Evolutionary conservation across 2,888 invertebrate species (phyloP).

Genomic region (Macrophya alboannulata): DNA sequence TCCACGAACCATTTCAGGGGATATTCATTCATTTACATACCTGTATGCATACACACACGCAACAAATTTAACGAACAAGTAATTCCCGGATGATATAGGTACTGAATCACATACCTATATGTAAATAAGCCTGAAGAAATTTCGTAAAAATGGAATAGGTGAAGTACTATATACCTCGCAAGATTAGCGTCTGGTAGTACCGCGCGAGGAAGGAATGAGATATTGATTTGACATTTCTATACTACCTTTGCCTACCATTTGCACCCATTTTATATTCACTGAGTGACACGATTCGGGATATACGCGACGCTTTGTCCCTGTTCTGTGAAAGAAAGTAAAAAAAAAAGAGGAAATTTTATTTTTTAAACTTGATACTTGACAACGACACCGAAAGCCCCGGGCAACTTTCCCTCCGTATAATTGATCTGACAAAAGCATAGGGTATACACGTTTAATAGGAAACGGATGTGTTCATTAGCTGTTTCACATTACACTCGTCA

Average conservation of each 20-base stretch:
- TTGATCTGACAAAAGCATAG: slow-evolving; percentile 19
- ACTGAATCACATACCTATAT: not conserved
- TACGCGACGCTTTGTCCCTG: not conserved
- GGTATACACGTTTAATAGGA: slow-evolving; percentile 9
- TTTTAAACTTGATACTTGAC: slow-evolving; percentile 15
- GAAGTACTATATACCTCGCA: slow-evolving; percentile 12
- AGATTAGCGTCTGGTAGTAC: slow-evolving; percentile 26
- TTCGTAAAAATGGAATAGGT: not conserved
- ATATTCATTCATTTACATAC: not conserved
- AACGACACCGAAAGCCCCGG: not conserved
- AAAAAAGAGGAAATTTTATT: not conserved
- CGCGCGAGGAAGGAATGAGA: not conserved
- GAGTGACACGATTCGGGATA: not conserved
- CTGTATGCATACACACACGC: too few species aligned
- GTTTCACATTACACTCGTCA: slow-evolving; percentile 33
- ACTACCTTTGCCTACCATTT: not conserved
- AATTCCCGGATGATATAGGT: not conserved
- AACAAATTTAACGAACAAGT: not conserved
- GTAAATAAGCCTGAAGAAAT: not conserved
- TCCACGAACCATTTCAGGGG: not conserved
- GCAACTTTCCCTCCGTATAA: not conserved
- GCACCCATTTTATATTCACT: slow-evolving; percentile 4
- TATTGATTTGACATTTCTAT: slow-evolving; percentile 51
- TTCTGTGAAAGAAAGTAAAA: not conserved
- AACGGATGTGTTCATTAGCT: slow-evolving; percentile 43